These are phyloP conservation scores for Cyphomyrus discorhynchus DNA, from an alignment of 2,113 vertebrate species.

Conservation along the genomic window DNA sequence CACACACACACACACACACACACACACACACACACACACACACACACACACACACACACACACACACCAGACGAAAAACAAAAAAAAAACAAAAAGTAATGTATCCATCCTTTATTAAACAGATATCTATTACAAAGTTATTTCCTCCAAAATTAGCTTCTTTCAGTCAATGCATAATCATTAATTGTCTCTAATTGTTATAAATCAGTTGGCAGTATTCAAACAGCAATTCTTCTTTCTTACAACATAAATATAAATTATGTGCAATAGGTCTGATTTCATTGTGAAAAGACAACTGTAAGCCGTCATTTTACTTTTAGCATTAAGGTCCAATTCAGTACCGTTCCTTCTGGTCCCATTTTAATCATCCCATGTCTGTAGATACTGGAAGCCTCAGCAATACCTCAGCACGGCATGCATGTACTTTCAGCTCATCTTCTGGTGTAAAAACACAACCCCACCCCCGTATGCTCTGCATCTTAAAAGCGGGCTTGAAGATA, in stretches of 20 bases:
- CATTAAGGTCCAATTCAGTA: conserved; percentile 8
- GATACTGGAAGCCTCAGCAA: background rate
- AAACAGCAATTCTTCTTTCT: conserved; percentile 77
- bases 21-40: background rate
- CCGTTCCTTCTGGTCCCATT: background rate
- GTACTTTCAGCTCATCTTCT: background rate
- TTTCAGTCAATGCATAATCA: conserved; percentile 79
- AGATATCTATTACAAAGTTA: conserved; percentile 98
- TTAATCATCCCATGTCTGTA: background rate
- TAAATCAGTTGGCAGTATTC: conserved; percentile 79
- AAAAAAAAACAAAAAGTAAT: conserved; percentile 62
- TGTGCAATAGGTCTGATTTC: conserved; percentile 78
- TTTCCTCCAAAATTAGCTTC: conserved; percentile 93
- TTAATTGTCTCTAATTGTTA: conserved; percentile 37
- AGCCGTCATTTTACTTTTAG: conserved; percentile 7
- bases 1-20: background rate
- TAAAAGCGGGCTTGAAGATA: background rate
- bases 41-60: background rate
- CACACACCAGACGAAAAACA: background rate
- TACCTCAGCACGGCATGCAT: background rate
- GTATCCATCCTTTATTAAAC: conserved; percentile 98
- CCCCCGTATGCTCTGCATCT: background rate
- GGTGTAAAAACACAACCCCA: background rate
- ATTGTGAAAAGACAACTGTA: conserved; percentile 32
- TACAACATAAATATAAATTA: conserved; percentile 84